Evolutionary conservation across 2,797 vertebrate species (phyloP), one percentile per base, ranked within the genome.

Genomic region (Cirrhinus mrigala): DNA sequence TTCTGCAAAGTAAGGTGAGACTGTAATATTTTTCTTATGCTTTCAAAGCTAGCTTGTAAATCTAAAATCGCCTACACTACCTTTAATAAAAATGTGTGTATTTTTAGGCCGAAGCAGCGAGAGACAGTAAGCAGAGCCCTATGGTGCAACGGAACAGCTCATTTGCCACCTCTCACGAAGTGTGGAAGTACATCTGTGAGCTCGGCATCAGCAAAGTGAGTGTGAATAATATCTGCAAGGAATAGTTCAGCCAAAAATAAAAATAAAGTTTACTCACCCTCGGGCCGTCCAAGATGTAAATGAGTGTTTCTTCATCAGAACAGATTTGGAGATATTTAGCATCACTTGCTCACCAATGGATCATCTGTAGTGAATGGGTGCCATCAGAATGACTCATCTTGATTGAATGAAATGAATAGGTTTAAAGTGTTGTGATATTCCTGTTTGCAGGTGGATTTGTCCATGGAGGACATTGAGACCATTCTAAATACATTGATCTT

Each of bases 381-480:
- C 4, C 15, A 4, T 52, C 50, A 52, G 15, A 52, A 18, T 52
- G 50, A 52, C n/a, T n/a, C n/a, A n/a, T n/a, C 40, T 40, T 1
- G 7, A 44, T 44, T 44, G 8, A 16, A 8, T 40, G 33, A 58
- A 33, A 24, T 15, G 15, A 52, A 18, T 4, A 2, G 75, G n/a
- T 85, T 85, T n/a, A 22, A 50, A 16, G 29, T 33, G 27, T n/a
- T 12, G 0, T 56, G 10, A 40, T 44, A 20, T 33, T 74, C 14
- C 16, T 85, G 60, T 62, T 9, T 12, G 50, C 90, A 99, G 98
- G 98, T 99, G 88, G 98, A 99, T 82, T 91, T 99, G 90, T 99
- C 98, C 29, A 99, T 99, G 98, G 98, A 99, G 83, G 98, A 99
- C 91, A 99, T 99, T 3, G 98, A 99, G 95, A 99, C 98, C 75